Conservation (phyloP, 2,113 vertebrate species). For the Xyliphius kryptos region DNA sequence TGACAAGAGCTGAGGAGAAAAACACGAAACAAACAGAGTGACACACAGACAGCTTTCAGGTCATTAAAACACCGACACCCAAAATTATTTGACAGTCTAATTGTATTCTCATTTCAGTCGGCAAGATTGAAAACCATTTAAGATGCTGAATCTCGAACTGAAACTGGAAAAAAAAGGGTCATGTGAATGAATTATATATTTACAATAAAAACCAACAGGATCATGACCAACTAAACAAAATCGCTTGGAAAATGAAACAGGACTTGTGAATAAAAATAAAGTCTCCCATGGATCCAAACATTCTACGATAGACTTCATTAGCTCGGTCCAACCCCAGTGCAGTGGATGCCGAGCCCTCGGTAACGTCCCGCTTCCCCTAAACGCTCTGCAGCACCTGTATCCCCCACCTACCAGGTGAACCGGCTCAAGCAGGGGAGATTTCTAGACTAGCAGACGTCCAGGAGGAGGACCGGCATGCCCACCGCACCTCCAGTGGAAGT, state of each 20-base stretch:
- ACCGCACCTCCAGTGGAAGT: conserved; percentile 13
- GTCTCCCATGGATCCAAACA: conserved; percentile 15
- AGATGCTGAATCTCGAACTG: conserved; percentile 6
- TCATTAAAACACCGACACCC: too few species aligned
- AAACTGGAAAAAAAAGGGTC: conserved; percentile 22
- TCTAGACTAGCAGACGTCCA: conserved; percentile 2
- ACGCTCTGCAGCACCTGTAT: not conserved
- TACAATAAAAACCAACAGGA: conserved; percentile 59
- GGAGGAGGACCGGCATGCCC: not conserved
- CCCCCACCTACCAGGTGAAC: not conserved
- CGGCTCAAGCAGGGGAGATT: not conserved
- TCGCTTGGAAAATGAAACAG: too few species aligned
- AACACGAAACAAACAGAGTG: too few species aligned
- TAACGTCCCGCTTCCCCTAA: not conserved
- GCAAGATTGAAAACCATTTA: conserved; percentile 1
- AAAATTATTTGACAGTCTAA: too few species aligned
- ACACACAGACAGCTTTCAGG: too few species aligned
- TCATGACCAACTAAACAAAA: conserved; percentile 10
- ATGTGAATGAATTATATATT: conserved; percentile 49
- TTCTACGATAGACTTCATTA: conserved; percentile 17
- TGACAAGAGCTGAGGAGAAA: too few species aligned
- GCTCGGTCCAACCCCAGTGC: conserved; percentile 26
- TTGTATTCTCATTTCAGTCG: too few species aligned
- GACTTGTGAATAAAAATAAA: conserved; percentile 26
- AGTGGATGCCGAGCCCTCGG: not conserved